phyloP scores from a whole-genome alignment of 2,113 vertebrate genomes.

The Ciconia stormi region DNA sequence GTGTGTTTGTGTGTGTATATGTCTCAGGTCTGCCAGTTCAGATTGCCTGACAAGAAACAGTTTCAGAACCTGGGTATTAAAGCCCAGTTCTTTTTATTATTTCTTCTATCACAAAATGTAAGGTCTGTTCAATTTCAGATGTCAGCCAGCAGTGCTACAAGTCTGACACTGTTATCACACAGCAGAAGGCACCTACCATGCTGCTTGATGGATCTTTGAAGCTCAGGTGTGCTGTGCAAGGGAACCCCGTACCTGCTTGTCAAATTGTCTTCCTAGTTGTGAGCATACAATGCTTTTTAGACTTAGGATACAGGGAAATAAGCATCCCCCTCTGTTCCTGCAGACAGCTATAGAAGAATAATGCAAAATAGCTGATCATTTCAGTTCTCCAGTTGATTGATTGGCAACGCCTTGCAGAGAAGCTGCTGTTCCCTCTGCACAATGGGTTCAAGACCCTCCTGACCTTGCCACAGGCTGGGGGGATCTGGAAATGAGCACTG shows the following conservation, averaged over 20 bases:
- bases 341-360: background rate
- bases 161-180: background rate
- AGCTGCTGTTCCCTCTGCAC: background rate
- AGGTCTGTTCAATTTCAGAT: background rate
- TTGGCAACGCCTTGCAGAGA: rapidly evolving
- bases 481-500: background rate
- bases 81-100: background rate
- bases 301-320: background rate
- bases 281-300: background rate
- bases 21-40: background rate
- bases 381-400: background rate
- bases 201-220: background rate
- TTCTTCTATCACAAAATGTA: background rate
- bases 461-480: background rate
- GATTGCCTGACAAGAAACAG: background rate
- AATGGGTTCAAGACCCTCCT: background rate
- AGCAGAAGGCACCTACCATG: background rate
- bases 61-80: background rate
- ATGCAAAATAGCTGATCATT: background rate
- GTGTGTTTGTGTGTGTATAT: background rate
- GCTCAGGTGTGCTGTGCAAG: background rate
- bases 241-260: background rate
- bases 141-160: background rate
- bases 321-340: background rate
- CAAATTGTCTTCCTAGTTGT: background rate